A percentile compares a stretch with the other conserved stretches of the same genome.
These are phyloP conservation scores for Perca fluviatilis DNA, from an alignment of 2,113 vertebrate genomes.

Conservation along the genomic window DNA sequence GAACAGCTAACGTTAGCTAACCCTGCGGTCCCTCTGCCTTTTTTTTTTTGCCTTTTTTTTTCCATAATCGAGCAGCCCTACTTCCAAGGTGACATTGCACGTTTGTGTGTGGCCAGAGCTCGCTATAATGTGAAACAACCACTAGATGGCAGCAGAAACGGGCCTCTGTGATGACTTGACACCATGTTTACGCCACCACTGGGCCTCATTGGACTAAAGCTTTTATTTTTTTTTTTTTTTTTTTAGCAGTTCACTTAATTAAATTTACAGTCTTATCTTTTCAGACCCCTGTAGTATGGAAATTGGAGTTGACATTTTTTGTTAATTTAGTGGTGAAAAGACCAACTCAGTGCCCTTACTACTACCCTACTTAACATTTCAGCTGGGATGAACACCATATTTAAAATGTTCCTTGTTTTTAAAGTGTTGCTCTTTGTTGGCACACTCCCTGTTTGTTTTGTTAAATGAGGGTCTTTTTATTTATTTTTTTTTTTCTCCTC, in stretches of 20 bases:
- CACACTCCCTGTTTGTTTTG: neutral
- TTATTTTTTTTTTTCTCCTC: neutral
- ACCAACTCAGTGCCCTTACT: neutral
- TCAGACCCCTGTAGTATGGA: neutral
- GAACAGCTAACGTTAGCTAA: too few species aligned
- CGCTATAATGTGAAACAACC: slow-evolving; percentile 6
- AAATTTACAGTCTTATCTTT: neutral
- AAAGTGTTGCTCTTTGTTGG: neutral
- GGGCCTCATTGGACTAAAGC: neutral
- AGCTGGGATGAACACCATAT: neutral
- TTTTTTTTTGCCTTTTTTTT: too few species aligned
- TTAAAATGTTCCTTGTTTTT: neutral
- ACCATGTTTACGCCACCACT: neutral
- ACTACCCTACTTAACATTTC: neutral
- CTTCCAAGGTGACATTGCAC: slow-evolving; percentile 56
- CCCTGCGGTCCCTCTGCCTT: too few species aligned
- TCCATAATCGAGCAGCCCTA: too few species aligned
- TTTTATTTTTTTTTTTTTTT: too few species aligned
- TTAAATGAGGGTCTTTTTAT: neutral
- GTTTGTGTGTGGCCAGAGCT: neutral
- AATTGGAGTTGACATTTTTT: neutral
- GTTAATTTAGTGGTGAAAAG: neutral
- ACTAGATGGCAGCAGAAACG: slow-evolving; percentile 58
- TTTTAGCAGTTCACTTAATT: neutral
- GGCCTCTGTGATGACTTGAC: neutral